These are phyloP conservation scores for Staurois parvus DNA, from an alignment of 2,797 vertebrate species.

Conservation along the genomic window DNA sequence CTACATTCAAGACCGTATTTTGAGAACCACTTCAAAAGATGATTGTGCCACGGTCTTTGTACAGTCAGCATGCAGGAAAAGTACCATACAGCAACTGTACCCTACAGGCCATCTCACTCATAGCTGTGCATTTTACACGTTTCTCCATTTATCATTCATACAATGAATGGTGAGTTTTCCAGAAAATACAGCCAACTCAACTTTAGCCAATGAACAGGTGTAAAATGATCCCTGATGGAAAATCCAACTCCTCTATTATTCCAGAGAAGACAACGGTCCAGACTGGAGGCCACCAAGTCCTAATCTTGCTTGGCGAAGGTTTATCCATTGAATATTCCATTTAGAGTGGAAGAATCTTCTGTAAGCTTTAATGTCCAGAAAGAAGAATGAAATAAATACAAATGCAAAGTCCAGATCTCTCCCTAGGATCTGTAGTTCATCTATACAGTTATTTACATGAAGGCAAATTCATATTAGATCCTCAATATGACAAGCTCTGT, in stretches of 20 bases:
- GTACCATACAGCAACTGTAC: too few species aligned
- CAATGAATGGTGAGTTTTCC: too few species aligned
- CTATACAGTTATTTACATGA: slow-evolving; percentile 53
- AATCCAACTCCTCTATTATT: background rate
- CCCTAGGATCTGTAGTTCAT: background rate
- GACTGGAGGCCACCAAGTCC: background rate
- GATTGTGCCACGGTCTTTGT: too few species aligned
- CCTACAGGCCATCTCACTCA: too few species aligned
- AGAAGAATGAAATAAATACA: slow-evolving; percentile 49
- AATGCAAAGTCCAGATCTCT: background rate
- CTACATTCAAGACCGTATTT: too few species aligned
- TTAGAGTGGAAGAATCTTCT: background rate
- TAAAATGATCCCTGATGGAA: background rate
- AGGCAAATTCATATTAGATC: background rate
- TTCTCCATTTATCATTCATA: too few species aligned
- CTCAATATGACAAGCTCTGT: slow-evolving; percentile 56
- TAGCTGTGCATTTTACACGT: too few species aligned
- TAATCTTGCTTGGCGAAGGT: background rate
- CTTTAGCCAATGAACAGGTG: too few species aligned
- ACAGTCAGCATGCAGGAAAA: too few species aligned
- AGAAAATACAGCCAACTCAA: too few species aligned
- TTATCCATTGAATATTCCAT: background rate
- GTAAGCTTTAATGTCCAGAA: background rate
- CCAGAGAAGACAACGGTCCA: background rate
- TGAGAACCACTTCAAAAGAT: too few species aligned